A percentile compares a stretch with the other conserved stretches of the same genome.
Evolutionary conservation across 2,888 invertebrate genomes (phyloP).

Genomic region (Andrena chrysosceles): DNA sequence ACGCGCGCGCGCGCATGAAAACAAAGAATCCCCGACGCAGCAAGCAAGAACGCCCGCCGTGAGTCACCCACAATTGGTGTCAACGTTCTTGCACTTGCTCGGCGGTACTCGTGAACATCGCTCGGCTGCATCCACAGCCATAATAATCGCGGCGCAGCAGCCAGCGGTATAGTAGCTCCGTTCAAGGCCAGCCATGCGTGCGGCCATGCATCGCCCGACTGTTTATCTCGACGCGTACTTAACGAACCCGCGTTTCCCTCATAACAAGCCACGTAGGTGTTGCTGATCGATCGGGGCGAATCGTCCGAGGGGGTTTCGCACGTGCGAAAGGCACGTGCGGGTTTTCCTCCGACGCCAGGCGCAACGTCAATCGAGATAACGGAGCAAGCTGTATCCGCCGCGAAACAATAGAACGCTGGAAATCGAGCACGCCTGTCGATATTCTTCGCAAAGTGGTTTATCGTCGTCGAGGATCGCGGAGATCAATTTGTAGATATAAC

Average conservation of each 20-base stretch:
- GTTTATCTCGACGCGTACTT: background rate
- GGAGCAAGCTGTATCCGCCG: conserved; percentile 22
- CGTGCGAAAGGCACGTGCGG: conserved; percentile 54
- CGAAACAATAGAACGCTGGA: conserved; percentile 33
- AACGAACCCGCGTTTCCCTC: conserved; percentile 13
- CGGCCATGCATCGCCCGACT: no score
- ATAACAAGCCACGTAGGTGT: conserved; percentile 8
- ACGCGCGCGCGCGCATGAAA: conserved; percentile 19
- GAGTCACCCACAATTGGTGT: conserved; percentile 36
- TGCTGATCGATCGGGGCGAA: conserved; percentile 19
- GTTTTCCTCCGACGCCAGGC: conserved; percentile 25
- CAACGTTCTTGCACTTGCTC: conserved; percentile 10
- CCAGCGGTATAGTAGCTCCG: no score
- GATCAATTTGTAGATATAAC: conserved; percentile 42
- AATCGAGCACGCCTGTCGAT: conserved; percentile 44
- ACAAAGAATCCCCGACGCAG: conserved; percentile 25
- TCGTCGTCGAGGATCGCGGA: conserved; percentile 40
- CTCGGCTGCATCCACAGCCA: background rate
- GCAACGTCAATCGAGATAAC: conserved; percentile 50
- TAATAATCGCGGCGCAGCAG: conserved; percentile 19
- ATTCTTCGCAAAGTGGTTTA: conserved; percentile 56
- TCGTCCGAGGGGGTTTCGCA: conserved; percentile 13
- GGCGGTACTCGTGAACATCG: background rate
- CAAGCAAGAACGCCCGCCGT: conserved; percentile 20
- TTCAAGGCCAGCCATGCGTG: conserved; percentile 1